These are phyloP conservation scores for Drosophila picticornis DNA, from an alignment of 2,888 invertebrate species.

Conservation along the genomic window DNA sequence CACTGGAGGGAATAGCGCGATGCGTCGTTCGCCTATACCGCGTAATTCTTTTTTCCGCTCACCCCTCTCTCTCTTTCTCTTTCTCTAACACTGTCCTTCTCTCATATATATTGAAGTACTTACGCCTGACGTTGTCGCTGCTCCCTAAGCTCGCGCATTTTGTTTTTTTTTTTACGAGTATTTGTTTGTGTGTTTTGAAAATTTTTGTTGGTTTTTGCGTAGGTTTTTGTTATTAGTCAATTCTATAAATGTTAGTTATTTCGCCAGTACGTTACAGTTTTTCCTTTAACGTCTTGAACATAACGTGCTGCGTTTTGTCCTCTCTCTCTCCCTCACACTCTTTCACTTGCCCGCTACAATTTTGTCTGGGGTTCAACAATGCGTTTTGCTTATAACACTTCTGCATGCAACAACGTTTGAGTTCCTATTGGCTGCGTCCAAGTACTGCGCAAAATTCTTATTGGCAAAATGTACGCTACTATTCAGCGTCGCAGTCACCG, in stretches of 20 bases:
- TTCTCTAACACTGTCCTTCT: neutral
- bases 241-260: conserved; percentile 11
- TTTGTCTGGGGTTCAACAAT: neutral
- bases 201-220: conserved; percentile 25
- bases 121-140: conserved; percentile 45
- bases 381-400: conserved; percentile 19
- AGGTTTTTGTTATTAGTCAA: conserved; percentile 3
- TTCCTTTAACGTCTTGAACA: conserved; percentile 48
- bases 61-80: neutral
- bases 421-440: conserved; percentile 50
- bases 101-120: conserved; percentile 36
- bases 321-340: neutral
- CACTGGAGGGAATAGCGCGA: conserved; percentile 18
- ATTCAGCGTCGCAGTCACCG: conserved; percentile 16
- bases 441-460: conserved; percentile 63
- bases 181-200: conserved; percentile 28
- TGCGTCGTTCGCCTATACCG: conserved; percentile 15
- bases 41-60: conserved; percentile 3
- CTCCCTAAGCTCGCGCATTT: conserved; percentile 59
- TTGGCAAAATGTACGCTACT: conserved; percentile 46
- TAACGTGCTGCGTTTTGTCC: conserved; percentile 11
- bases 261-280: conserved; percentile 60
- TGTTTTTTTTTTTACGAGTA: conserved; percentile 15
- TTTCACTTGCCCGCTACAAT: neutral
- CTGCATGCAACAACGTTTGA: conserved; percentile 42